Evolutionary conservation across 2,113 vertebrate species (phyloP), one percentile per base, ranked within the genome.

Genomic region (Apodemus speciosus): DNA sequence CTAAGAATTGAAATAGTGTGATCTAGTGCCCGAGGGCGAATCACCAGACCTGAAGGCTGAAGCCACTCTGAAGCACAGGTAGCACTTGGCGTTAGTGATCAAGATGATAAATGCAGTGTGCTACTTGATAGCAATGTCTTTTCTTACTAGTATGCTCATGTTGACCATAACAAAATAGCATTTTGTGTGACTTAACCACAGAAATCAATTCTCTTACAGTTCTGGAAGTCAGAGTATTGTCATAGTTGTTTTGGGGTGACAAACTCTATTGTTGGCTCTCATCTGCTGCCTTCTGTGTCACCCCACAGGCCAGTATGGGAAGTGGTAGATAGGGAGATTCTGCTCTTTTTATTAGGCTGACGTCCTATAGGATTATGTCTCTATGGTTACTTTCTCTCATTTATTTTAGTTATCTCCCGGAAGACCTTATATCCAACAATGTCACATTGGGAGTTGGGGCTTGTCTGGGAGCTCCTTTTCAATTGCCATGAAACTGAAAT

Each of bases 1-100:
- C 83, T 62, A 79, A 89, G 56, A 68, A 90, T 23, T 80, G 30
- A 92, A 92, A 62, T 8, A 83, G 23, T 56, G 32, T 20, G 91
- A 21, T 92, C 91, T 75, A 66, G 73, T 69, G 73, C 2, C 83
- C 30, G n/a, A 84, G 16, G n/a, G 25, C 27, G 40, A 72, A 51
- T 35, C 7, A 38, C n/a, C n/a, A n/a, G n/a, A n/a, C 14, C 27
- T 68, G 72, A 21, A 81, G 53, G 58, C 23, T 10, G 40, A 49
- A 35, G 77, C 53, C 62, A 32, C 27, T 43, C 27, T 51, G 46
- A 21, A 53, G 76, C 56, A 66, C 15, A 46, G 20, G 21, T 43
- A 18, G 23, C 30, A 2, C 3, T 3, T 14, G 60, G n/a, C 18
- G 49, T 4, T 35, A 27, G 43, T 23, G 21, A 58, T 40, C 23